phyloP scores from a whole-genome alignment of 2,797 vertebrate genomes.

The Rhabdomys pumilio region DNA sequence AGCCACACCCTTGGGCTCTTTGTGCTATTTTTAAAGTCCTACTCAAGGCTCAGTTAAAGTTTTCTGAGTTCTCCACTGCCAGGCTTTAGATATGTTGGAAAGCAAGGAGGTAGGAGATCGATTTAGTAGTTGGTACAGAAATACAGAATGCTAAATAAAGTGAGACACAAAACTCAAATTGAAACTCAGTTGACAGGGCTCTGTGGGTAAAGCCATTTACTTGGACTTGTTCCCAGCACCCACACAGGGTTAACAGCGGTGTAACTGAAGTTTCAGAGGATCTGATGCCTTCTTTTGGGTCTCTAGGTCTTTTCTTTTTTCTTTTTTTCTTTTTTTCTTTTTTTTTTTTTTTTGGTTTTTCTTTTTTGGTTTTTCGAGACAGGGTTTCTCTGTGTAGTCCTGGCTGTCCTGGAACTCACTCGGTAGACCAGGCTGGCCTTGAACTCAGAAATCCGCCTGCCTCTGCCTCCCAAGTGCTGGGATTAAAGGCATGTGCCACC shows the following conservation, averaged over 20 bases:
- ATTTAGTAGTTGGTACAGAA: conserved; percentile 43
- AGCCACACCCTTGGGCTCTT: neutral
- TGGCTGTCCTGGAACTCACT: too few relatives aligned
- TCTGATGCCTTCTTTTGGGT: neutral
- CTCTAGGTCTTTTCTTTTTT: neutral
- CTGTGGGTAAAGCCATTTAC: neutral
- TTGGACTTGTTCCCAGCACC: too few relatives aligned
- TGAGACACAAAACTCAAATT: conserved; percentile 31
- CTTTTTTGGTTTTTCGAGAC: too few relatives aligned
- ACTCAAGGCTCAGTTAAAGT: neutral
- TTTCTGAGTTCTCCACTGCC: neutral
- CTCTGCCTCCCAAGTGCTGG: too few relatives aligned
- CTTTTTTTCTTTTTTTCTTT: too few relatives aligned
- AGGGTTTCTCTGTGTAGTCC: too few relatives aligned
- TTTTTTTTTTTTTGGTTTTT: too few relatives aligned
- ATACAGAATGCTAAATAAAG: conserved; percentile 56
- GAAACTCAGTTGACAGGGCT: neutral
- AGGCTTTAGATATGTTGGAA: conserved; percentile 15
- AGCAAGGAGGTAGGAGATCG: conserved; percentile 1
- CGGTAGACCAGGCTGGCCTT: too few relatives aligned
- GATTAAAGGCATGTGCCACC: too few relatives aligned
- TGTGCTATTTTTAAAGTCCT: conserved; percentile 29
- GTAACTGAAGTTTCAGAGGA: neutral
- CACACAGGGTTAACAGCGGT: neutral
- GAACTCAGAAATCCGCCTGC: too few relatives aligned